These are phyloP conservation scores for Felis chaus DNA, from an alignment of 2,113 vertebrate genomes.

Conservation along the genomic window DNA sequence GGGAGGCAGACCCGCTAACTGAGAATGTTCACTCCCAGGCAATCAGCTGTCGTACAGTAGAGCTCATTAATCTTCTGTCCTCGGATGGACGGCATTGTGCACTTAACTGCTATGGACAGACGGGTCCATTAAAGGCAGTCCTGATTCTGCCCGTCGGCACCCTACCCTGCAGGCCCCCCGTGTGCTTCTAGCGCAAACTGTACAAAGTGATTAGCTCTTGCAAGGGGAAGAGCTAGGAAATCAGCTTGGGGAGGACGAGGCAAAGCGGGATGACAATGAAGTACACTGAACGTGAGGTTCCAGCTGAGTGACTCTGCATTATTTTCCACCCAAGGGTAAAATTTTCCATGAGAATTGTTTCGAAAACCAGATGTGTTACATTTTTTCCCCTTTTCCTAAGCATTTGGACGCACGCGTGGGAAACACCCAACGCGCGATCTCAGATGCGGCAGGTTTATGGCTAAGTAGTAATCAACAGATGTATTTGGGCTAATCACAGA, in stretches of 20 bases:
- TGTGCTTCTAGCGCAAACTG: fast-evolving
- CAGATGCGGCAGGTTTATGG: background rate
- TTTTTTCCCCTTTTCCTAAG: background rate
- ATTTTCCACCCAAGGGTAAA: background rate
- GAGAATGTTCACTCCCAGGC: background rate
- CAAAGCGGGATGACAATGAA: background rate
- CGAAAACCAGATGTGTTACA: slow-evolving; percentile 47
- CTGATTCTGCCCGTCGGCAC: background rate
- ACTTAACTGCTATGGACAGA: background rate
- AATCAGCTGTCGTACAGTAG: slow-evolving; percentile 45
- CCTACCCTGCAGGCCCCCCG: background rate
- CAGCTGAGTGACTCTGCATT: background rate
- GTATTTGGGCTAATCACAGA: background rate
- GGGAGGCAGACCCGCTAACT: background rate
- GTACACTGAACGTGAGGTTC: background rate
- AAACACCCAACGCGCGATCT: background rate
- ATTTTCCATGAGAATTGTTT: slow-evolving; percentile 34
- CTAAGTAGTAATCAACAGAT: background rate
- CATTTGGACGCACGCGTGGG: background rate
- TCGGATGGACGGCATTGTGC: fast-evolving
- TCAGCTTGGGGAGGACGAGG: background rate
- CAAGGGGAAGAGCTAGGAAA: background rate
- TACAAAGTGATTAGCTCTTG: too few relatives aligned
- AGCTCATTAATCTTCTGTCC: slow-evolving; percentile 16
- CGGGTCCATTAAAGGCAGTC: background rate